Base-by-base conservation (phyloP, 1,140 invertebrate species). In the Rhagoletis pomonella region DNA sequence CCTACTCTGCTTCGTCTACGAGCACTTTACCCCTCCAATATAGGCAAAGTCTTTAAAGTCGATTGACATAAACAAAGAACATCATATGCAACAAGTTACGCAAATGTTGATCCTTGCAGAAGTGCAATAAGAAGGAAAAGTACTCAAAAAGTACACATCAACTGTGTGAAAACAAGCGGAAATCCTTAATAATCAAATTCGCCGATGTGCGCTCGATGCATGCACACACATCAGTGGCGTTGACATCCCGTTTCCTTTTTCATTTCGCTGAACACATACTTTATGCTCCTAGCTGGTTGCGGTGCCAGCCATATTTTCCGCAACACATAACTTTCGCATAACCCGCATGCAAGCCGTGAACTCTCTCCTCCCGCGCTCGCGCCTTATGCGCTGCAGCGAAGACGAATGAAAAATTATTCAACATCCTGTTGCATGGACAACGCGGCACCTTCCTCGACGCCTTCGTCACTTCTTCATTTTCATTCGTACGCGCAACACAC, bases 111-210 rank as follows among this genome's bases (percentile, higher is more conserved):
- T 60, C 4, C 73, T 81, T 81, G 12, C 6, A 29, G 17, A 29
- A 50, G 47, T 10, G 55, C 50, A 73, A 17, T 17, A 87, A 60
- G 4, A 19, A 9, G 44, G 50, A 60, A 42, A 77, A 29, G 29
- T 29, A 29, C 29, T 29, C 29, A 60, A 59, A 58, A 59, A 58
- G 39, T 59, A 73, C 69, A 73, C 55, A 77, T 39, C 47, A 60
- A 77, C 19, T 81, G 47, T 14, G 47, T 81, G 73, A 81, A 81
- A 81, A 88, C 77, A 87, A 88, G 64, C 88, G 89, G 89, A 90
- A 89, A 88, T 88, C 88, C 89, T 86, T 87, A 87, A 89, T 90
- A 88, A 90, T 67, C 86, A 88, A 47, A 50, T 87, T 39, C 84
- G 60, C 55, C 50, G 58, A 87, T 67, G 60, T 55, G 44, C 55